These are phyloP conservation scores for Henricia sp. DNA, from an alignment of 53 echinoderm and acorn worm genomes.

Conservation along the genomic window DNA sequence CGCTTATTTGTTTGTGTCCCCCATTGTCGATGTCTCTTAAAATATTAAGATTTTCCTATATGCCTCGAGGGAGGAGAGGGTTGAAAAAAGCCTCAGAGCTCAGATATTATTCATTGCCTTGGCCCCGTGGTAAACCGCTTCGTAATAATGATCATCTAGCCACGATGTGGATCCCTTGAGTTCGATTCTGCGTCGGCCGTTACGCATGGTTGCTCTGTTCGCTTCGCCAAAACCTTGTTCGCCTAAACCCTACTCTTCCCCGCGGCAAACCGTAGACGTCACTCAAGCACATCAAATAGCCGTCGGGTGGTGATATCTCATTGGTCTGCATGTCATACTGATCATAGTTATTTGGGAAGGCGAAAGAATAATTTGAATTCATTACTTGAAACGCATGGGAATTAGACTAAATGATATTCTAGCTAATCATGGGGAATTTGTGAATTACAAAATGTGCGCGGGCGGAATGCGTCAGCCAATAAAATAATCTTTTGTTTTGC, in stretches of 20 bases:
- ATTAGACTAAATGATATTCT: too few relatives aligned
- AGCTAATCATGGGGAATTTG: too few relatives aligned
- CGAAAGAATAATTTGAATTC: slow-evolving; percentile 33
- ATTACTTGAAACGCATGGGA: slow-evolving; percentile 4
- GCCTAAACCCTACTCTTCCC: slow-evolving; percentile 51
- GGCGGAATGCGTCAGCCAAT: too few relatives aligned
- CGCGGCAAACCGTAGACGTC: slow-evolving; percentile 14
- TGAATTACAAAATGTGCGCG: too few relatives aligned
- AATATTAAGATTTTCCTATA: slow-evolving; percentile 45
- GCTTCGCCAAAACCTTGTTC: slow-evolving; percentile 37
- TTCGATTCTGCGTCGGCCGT: slow-evolving; percentile 9
- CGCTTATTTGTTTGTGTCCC: slow-evolving; percentile 11
- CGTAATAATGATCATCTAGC: slow-evolving; percentile 21
- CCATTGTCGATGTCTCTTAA: slow-evolving; percentile 11
- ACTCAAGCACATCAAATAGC: slow-evolving; percentile 23
- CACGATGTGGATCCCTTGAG: slow-evolving; percentile 5
- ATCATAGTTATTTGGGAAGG: background rate
- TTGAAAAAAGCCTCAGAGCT: too few relatives aligned
- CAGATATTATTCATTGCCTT: slow-evolving; percentile 42
- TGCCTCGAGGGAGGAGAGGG: too few relatives aligned
- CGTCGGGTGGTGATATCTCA: slow-evolving; percentile 27
- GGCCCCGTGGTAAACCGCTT: background rate
- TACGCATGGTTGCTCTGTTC: slow-evolving; percentile 45
- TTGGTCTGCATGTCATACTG: background rate
- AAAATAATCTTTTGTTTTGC: too few relatives aligned